Evolutionary conservation across 2,797 vertebrate genomes (phyloP).

Genomic region (Loris lydekkerianus): DNA sequence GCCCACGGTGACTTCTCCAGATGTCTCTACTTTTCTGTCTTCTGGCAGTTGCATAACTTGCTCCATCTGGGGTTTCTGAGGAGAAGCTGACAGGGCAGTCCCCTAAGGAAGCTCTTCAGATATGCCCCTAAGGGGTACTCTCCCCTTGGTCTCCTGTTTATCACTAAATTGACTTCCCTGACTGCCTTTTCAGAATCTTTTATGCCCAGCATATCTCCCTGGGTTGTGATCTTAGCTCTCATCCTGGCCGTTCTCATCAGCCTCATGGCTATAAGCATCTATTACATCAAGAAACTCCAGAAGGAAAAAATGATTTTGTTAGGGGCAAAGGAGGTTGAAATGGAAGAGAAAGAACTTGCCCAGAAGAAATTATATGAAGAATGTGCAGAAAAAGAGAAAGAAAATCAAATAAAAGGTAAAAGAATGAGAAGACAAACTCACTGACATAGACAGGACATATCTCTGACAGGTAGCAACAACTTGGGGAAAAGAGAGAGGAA

Average conservation of each 20-base stretch:
- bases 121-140: too few relatives aligned
- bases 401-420: neutral
- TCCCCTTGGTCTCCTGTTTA: accelerated
- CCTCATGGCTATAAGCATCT: neutral
- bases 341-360: slow-evolving; percentile 53
- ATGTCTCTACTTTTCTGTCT: neutral
- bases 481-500: neutral
- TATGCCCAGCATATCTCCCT: neutral
- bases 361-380: slow-evolving; percentile 45
- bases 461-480: neutral
- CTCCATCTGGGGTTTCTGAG: neutral
- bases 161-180: neutral
- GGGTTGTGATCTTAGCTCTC: slow-evolving; percentile 14
- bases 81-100: neutral
- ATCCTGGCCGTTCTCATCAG: neutral
- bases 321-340: slow-evolving; percentile 9
- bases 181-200: slow-evolving; percentile 61
- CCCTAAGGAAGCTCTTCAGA: neutral
- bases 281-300: slow-evolving; percentile 54
- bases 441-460: neutral
- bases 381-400: neutral
- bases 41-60: neutral
- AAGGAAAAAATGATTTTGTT: slow-evolving; percentile 28
- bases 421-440: neutral
- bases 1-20: neutral